Evolutionary conservation across 2,113 vertebrate species (phyloP).

Genomic region (Anarrhichthys ocellatus): DNA sequence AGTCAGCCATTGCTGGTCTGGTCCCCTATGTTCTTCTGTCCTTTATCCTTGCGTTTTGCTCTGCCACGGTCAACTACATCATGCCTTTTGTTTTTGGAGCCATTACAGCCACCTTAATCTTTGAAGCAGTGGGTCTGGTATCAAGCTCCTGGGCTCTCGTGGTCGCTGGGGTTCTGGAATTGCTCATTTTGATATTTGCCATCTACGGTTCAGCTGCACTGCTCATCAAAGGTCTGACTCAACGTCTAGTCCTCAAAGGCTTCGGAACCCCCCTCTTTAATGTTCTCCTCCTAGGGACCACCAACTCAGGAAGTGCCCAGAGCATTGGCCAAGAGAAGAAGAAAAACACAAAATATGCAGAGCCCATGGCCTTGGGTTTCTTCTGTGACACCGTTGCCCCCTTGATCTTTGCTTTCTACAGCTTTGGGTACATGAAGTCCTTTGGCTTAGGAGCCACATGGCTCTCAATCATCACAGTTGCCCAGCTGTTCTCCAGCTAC

Average conservation of each 20-base stretch:
- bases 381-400: constrained; percentile 87
- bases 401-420: constrained; percentile 89
- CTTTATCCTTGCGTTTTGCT: constrained; percentile 89
- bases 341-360: constrained; percentile 92
- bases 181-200: constrained; percentile 86
- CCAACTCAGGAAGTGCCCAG: constrained; percentile 80
- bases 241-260: constrained; percentile 87
- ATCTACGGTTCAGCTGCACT: constrained; percentile 87
- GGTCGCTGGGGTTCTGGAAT: constrained; percentile 85
- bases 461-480: constrained; percentile 86
- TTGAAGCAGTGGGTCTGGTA: constrained; percentile 86
- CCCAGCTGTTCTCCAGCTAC: constrained; percentile 89
- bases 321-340: constrained; percentile 87
- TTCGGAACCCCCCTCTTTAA: constrained; percentile 92
- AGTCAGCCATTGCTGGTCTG: constrained; percentile 86
- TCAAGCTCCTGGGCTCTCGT: constrained; percentile 84
- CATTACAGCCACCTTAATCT: constrained; percentile 85
- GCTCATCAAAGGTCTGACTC: constrained; percentile 88
- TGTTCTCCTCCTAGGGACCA: constrained; percentile 86
- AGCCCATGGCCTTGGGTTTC: constrained; percentile 90
- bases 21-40: constrained; percentile 88
- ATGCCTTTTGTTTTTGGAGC: constrained; percentile 92
- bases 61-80: constrained; percentile 91
- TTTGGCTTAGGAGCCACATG: constrained; percentile 85
- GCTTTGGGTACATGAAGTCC: constrained; percentile 85